Conservation (phyloP, 2,797 vertebrate genomes). For the Dipus sagitta region DNA sequence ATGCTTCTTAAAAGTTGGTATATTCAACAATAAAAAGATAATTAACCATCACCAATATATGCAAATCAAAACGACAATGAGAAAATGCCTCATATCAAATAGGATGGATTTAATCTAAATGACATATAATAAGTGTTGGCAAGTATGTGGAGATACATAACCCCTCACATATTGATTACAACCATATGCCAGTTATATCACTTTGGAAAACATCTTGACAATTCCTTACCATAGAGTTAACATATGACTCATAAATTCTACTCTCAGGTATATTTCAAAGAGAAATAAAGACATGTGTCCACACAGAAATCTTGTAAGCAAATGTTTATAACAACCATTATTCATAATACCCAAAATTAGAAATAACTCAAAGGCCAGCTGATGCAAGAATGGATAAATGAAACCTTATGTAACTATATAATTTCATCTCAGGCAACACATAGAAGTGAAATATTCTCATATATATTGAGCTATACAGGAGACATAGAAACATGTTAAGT, state of each 20-base stretch:
- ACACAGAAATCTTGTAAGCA: neutral
- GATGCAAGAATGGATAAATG: neutral
- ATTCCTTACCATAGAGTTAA: neutral
- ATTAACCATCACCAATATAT: neutral
- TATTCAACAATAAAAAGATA: neutral
- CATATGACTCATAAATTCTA: neutral
- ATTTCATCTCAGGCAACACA: neutral
- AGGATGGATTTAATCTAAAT: neutral
- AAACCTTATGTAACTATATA: neutral
- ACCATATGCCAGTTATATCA: neutral
- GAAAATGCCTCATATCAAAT: neutral
- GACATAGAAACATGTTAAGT: neutral
- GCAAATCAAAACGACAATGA: neutral
- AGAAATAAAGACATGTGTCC: neutral
- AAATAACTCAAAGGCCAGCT: neutral
- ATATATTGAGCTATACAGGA: neutral
- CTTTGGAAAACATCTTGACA: neutral
- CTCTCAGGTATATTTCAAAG: neutral
- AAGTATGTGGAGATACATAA: neutral
- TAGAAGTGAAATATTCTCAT: neutral
- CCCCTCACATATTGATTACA: neutral
- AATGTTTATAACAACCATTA: neutral
- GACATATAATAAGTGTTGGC: neutral
- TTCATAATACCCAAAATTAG: neutral
- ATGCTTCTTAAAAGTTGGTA: neutral